phyloP scores from a whole-genome alignment of 2,797 vertebrate species.

The Chelon auratus region DNA sequence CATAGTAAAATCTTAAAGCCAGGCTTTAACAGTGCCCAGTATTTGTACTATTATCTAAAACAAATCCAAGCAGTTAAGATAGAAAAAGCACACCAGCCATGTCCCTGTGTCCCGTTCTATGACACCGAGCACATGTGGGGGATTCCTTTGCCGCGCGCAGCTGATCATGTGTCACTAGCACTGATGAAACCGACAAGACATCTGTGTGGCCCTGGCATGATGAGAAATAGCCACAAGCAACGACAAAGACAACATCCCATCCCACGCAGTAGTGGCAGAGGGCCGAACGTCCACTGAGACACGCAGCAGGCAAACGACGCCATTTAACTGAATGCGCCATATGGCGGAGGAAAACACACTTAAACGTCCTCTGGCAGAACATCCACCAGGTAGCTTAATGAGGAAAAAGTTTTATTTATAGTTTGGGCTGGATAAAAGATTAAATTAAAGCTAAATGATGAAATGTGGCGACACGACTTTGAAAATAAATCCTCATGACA shows the following conservation, averaged over 20 bases:
- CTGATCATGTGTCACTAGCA: conserved; percentile 48
- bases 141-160: conserved; percentile 36
- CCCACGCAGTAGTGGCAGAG: not conserved
- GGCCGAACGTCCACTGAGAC: conserved; percentile 30
- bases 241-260: conserved; percentile 28
- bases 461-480: conserved; percentile 12
- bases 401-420: conserved; percentile 25
- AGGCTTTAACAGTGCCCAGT: conserved; percentile 20
- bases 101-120: conserved; percentile 7
- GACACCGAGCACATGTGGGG: conserved; percentile 22
- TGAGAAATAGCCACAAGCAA: conserved; percentile 48
- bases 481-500: conserved; percentile 41
- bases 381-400: conserved; percentile 35
- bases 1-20: not conserved
- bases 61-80: conserved; percentile 33
- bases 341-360: conserved; percentile 21
- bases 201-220: conserved; percentile 23
- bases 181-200: conserved; percentile 54
- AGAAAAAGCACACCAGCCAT: conserved; percentile 28
- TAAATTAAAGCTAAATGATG: conserved; percentile 37
- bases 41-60: conserved; percentile 34
- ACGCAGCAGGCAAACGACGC: conserved; percentile 17
- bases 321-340: conserved; percentile 23
- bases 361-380: conserved; percentile 18
- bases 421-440: conserved; percentile 29